Evolutionary conservation across 2,113 vertebrate species (phyloP), one percentile per base, ranked within the genome.

Genomic region (Lonchura striata): DNA sequence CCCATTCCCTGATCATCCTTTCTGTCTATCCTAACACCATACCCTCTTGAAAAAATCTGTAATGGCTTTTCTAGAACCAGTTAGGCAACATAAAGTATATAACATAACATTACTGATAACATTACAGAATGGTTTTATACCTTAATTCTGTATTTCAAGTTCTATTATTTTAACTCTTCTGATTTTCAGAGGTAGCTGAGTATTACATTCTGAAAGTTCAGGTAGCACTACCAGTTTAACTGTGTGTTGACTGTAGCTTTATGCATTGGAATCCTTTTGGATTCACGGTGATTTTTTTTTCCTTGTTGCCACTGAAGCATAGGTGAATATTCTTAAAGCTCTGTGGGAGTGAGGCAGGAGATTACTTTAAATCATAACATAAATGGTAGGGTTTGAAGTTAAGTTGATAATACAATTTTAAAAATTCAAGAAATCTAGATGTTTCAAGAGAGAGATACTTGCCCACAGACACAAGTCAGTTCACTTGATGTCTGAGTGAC

Each of bases 131-230:
- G 33, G 23, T n/a, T 79, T 61, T 64, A 60, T 30, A 52, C 35
- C 23, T 64, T 85, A 79, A 44, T 87, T 92, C 75, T 80, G 35
- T 66, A 35, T 84, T 70, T 81, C 11, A 59, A 57, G 16, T 89
- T 89, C 23, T 63, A 18, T 69, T 82, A 24, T 47, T 61, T 70
- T 91, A 84, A 77, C 46, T 72, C 53, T 59, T 90, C 59, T 63
- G 77, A 33, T 74, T 88, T 95, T 88, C 83, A 83, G 86, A 89
- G 60, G 35, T 84, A 92, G 64, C 80, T 92, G 93, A 86, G 46
- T 77, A 61, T 82, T 74, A 9, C n/a, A 17, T 77, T 81, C 46
- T 86, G 72, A 72, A 91, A 92, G 72, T 69, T 92, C 81, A 89
- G 77, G 60, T 70, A 83, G 91, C 50, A 21, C 17, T 80, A 77